Conservation (phyloP, 2,888 invertebrate species). For the Hanleya hanleyi region DNA sequence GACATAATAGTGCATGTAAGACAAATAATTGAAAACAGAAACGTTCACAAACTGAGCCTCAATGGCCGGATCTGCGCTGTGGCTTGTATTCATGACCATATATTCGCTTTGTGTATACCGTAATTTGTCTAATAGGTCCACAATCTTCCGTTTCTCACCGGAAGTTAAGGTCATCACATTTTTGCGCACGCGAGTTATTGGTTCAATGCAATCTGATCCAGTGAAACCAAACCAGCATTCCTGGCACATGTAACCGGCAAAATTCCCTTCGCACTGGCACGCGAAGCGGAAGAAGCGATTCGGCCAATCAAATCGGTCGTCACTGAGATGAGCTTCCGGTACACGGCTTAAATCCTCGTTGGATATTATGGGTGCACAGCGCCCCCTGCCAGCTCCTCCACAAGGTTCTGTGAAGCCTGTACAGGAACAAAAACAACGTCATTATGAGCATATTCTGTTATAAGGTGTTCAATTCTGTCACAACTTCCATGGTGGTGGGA, state of each 20-base stretch:
- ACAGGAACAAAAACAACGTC: background rate
- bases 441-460: too few species aligned
- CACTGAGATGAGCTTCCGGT: background rate
- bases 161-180: background rate
- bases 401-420: background rate
- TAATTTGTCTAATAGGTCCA: background rate
- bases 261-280: constrained; percentile 1
- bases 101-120: constrained; percentile 2
- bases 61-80: background rate
- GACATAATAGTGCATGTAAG: constrained; percentile 17
- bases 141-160: background rate
- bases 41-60: constrained; percentile 8
- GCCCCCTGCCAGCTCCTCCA: background rate
- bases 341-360: background rate
- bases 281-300: background rate
- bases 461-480: too few species aligned
- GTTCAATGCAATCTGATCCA: background rate
- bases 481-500: too few species aligned
- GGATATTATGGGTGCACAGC: background rate
- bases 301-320: constrained; percentile 12
- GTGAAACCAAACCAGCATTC: constrained; percentile 4
- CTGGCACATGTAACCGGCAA: constrained; percentile 4
- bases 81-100: constrained; percentile 19
- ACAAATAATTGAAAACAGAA: constrained; percentile 10
- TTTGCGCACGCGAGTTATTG: constrained; percentile 3